Evolutionary conservation across 2,113 vertebrate genomes (phyloP).

Genomic region (Halcyon senegalensis): DNA sequence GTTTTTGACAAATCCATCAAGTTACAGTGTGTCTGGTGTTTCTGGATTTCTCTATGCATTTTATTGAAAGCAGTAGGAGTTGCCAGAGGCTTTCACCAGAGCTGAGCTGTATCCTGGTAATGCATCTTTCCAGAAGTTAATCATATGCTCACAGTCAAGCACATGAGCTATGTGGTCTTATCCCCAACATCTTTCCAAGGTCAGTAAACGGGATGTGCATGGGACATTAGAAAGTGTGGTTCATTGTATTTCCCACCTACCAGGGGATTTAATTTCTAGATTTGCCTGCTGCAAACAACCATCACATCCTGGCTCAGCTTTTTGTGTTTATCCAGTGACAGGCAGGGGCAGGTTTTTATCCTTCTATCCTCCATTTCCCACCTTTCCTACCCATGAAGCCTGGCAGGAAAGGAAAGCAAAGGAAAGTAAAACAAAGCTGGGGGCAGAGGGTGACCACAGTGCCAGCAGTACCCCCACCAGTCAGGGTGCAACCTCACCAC

Average conservation of each 20-base stretch:
- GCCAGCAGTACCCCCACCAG: background rate
- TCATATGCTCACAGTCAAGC: background rate
- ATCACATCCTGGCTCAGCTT: background rate
- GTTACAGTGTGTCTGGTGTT: background rate
- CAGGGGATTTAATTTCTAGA: background rate
- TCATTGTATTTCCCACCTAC: background rate
- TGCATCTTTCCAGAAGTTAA: background rate
- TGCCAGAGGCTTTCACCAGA: conserved; percentile 10
- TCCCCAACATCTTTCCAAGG: background rate
- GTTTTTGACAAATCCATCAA: conserved; percentile 37
- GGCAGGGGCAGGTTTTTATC: background rate
- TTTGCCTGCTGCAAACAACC: background rate
- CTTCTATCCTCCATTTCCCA: background rate
- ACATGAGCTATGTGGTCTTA: background rate
- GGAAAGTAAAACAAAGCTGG: background rate
- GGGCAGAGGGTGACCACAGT: background rate
- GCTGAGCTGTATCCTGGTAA: conserved; percentile 8
- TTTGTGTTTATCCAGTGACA: background rate
- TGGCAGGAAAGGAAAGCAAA: background rate
- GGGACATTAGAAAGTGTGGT: background rate
- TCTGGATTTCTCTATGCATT: background rate
- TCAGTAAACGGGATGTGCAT: background rate
- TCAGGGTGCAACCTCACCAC: background rate
- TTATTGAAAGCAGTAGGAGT: conserved; percentile 3
- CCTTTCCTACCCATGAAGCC: background rate